Base-by-base conservation (phyloP, 2,888 invertebrate species). In the Pristionchus japonicus region DNA sequence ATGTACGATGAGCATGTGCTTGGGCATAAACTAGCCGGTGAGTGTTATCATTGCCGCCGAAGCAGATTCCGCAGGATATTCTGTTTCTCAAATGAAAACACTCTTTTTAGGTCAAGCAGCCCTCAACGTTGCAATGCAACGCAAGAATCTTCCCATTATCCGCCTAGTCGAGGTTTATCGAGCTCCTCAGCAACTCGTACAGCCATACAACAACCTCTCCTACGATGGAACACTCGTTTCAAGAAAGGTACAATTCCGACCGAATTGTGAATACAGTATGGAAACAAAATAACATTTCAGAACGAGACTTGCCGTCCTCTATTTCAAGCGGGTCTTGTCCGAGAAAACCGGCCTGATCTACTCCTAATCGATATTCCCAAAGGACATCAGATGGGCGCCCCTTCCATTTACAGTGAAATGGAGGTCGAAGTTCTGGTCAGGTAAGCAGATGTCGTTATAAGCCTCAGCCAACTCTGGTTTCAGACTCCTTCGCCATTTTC, bases 151-250 rank as follows among this genome's bases (percentile, higher is more conserved):
- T 15, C 34, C 11, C 17, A 27, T 83, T 7, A 83, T 83, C 34
- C 34, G 52, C 27, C n/a, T 83, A 23, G 82, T 83, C 9, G 47
- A 80, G 27, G 80, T 80, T 3, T 80, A 80, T 49, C 49, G 82
- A 27, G 49, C 52, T 9, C 82, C 82, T 20, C 82, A 83, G 43
- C 23, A 20, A 43, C 52, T 83, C 49, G 82, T 83, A 9, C n/a
- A 83, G 6, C 82, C 82, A 20, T 83, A 83, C 52, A 83, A 83
- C 27, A 23, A 52, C 20, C 52, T 83, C 34, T 83, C 82, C 17
- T 83, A 83, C 20, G 52, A 83, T 31, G 82, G 82, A 52, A 49
- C 20, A 7, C 82, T 83, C 13, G 34, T 83, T 0, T 83, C 82
- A 0, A 52, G 52, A 52, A 83, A 83, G 82, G 77, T 77, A 43